These are phyloP conservation scores for Gephyroberyx darwinii DNA, from an alignment of 2,797 vertebrate species.

Conservation along the genomic window DNA sequence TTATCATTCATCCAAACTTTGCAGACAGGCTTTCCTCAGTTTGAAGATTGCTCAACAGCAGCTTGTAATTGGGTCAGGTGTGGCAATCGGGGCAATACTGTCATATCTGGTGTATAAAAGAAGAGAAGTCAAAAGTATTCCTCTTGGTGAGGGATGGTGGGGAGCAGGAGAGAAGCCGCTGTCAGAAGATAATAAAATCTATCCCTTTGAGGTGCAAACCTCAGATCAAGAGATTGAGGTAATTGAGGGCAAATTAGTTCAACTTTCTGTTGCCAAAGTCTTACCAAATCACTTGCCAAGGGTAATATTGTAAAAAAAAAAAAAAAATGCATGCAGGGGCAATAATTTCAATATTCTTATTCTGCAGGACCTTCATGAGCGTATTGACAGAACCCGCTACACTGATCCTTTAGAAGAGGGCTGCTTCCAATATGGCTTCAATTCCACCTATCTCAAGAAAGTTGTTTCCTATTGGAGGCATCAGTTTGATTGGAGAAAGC, in stretches of 20 bases:
- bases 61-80: conserved; percentile 71
- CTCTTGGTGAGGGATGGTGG: conserved; percentile 90
- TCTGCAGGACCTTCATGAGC: conserved; percentile 84
- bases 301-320: not conserved
- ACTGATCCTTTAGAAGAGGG: conserved; percentile 80
- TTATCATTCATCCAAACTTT: not conserved
- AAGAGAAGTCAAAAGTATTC: conserved; percentile 74
- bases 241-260: not conserved
- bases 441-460: conserved; percentile 82
- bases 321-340: too few species aligned
- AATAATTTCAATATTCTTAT: conserved; percentile 2
- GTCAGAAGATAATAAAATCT: conserved; percentile 77
- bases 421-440: conserved; percentile 88
- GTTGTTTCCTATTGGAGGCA: conserved; percentile 89
- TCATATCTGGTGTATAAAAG: conserved; percentile 73
- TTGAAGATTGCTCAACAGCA: conserved; percentile 63
- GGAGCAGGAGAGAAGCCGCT: conserved; percentile 74
- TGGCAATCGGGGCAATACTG: conserved; percentile 80
- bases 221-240: conserved; percentile 87
- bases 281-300: not conserved
- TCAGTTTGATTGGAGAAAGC: conserved; percentile 87
- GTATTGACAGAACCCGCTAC: conserved; percentile 84
- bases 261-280: not conserved
- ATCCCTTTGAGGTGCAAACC: conserved; percentile 82
- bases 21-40: conserved; percentile 65